These are phyloP conservation scores for Perithous albicinctus DNA, from an alignment of 2,888 invertebrate genomes.

Conservation along the genomic window DNA sequence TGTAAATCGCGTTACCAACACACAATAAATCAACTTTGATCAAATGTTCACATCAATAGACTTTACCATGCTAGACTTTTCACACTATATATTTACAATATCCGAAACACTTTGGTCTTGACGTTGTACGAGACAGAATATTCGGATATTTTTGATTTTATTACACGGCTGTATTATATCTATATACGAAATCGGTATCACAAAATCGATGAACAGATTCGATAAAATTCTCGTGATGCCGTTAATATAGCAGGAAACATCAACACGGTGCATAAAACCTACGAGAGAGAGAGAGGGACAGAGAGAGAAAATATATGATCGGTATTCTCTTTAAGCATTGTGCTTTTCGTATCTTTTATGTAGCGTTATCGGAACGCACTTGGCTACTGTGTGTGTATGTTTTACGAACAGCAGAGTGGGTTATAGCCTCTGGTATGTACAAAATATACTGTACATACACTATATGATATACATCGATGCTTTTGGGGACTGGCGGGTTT, in stretches of 20 bases:
- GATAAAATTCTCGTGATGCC: conserved; percentile 50
- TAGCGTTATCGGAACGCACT: conserved; percentile 28
- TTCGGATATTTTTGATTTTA: conserved; percentile 22
- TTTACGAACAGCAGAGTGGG: conserved; percentile 27
- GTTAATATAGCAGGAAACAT: conserved; percentile 57
- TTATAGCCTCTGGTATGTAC: neutral
- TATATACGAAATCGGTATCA: conserved; percentile 33
- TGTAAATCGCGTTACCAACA: too few relatives aligned
- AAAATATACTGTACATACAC: neutral
- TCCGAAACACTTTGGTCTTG: neutral
- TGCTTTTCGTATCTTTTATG: conserved; percentile 30
- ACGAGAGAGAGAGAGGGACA: neutral
- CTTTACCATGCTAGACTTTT: too few relatives aligned
- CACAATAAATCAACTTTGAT: too few relatives aligned
- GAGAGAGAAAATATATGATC: neutral
- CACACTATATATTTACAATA: conserved; percentile 7
- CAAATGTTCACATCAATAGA: too few relatives aligned
- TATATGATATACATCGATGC: conserved; percentile 22
- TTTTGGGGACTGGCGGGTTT: conserved; percentile 40
- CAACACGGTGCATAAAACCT: conserved; percentile 47
- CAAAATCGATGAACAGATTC: conserved; percentile 17
- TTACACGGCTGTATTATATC: conserved; percentile 5
- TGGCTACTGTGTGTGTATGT: conserved; percentile 14
- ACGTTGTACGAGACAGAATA: neutral
- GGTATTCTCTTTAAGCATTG: neutral